A percentile compares a stretch with the other conserved stretches of the same genome.
Conservation (phyloP, 2,797 vertebrate species). For the Pelodytes ibericus region DNA sequence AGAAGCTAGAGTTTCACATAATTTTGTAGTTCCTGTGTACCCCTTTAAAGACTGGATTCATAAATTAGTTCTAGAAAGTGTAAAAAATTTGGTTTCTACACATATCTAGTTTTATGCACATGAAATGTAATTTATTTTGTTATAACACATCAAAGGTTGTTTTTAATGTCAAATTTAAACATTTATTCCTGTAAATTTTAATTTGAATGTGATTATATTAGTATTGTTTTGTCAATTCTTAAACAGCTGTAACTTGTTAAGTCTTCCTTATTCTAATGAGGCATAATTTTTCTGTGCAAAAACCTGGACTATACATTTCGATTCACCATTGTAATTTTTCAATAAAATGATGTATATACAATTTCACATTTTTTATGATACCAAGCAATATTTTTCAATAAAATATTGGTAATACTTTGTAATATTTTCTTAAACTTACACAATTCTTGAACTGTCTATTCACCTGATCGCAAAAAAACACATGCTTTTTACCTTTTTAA, state of each 20-base stretch:
- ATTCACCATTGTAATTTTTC: slow-evolving; percentile 63
- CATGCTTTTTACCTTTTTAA: slow-evolving; percentile 55
- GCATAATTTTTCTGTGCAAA: slow-evolving; percentile 66
- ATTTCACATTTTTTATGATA: slow-evolving; percentile 69
- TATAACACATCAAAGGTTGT: slow-evolving; percentile 69
- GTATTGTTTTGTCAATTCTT: slow-evolving; percentile 65
- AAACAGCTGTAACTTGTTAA: slow-evolving; percentile 70
- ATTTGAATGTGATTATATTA: slow-evolving; percentile 67
- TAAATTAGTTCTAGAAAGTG: slow-evolving; percentile 66
- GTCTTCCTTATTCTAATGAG: slow-evolving; percentile 70
- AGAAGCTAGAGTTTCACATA: slow-evolving; percentile 64
- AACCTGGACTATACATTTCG: slow-evolving; percentile 59
- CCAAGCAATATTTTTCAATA: slow-evolving; percentile 74
- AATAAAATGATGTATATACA: slow-evolving; percentile 69
- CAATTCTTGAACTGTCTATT: slow-evolving; percentile 49
- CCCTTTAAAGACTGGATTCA: slow-evolving; percentile 75
- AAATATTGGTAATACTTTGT: slow-evolving; percentile 70
- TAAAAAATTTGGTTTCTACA: slow-evolving; percentile 69
- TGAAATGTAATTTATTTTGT: slow-evolving; percentile 75
- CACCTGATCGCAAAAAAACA: slow-evolving; percentile 60
- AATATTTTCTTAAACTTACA: slow-evolving; percentile 60
- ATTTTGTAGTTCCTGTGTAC: slow-evolving; percentile 65
- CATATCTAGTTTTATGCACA: slow-evolving; percentile 67
- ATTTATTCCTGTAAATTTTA: slow-evolving; percentile 66
- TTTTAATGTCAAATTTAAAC: slow-evolving; percentile 67